Base-by-base conservation (phyloP, 2,888 invertebrate species). In the Amiota mariae region DNA sequence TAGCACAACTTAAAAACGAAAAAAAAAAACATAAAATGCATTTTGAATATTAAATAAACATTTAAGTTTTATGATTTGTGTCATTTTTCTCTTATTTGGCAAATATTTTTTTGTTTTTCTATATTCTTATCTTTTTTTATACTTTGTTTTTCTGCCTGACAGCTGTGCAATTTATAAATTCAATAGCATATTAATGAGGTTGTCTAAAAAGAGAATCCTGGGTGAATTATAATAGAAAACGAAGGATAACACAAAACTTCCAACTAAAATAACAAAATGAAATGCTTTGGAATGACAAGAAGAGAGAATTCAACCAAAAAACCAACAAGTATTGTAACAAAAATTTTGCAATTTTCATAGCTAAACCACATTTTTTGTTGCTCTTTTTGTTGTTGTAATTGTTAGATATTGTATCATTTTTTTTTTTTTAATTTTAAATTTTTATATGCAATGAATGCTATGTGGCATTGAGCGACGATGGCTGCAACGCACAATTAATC, bases 101-200 rank as follows among this genome's bases (percentile, higher is more conserved):
- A 63, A 63, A 9, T 36, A 63, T 63, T 24, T 54, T 4, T n/a
- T 54, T 56, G n/a, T 56, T 3, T 24, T 18, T 11, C 24, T 24
- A 6, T 18, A 6, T 24, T 24, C 24, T 24, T 2, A 24, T 24
- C 36, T 36, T 6, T 2, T 36, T 36, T 36, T 36, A 36, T 36
- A 6, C 36, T 36, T 36, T 36, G 36, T 36, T 36, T 36, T 36
- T 36, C 36, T n/a, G 46, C 46, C 36, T 64, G 64, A 64, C 64
- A 64, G 64, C 54, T 46, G 13, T 46, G 13, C 64, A 67, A 54
- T 54, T 68, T 68, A 20, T 51, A 68, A 20, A 68, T 68, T 68
- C 54, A 54, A 68, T 51, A 54, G 67, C 51, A 68, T 51, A 68
- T 68, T 54, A 68, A 68, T 68, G 54, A 68, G n/a, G 18, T 20